Evolutionary conservation across 2,888 invertebrate genomes (phyloP), one percentile per base, ranked within the genome.

Genomic region (Neria commutata): DNA sequence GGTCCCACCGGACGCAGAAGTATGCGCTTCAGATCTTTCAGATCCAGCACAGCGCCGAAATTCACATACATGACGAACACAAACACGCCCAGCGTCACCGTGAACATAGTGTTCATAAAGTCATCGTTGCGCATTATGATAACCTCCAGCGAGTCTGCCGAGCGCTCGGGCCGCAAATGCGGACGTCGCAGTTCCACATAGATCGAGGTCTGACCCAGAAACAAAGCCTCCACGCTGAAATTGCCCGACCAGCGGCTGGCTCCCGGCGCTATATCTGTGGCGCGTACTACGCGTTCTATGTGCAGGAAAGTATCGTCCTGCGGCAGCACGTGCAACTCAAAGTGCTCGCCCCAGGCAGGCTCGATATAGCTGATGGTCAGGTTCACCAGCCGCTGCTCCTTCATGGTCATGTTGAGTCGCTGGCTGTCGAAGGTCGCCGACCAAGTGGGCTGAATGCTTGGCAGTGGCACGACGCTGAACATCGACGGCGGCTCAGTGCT

Each of bases 31-130:
- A 94, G 85, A 0, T 88, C 86, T 1, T 84, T 81, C 87, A 91
- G 88, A 74, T 93, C 89, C 79, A 94, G 84, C 0, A 92, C 92
- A 76, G 92, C 92, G 1, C 94, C 94, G 83, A 94, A 93, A 84
- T 94, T 94, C 60, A 94, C 88, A 76, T 92, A 93, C 69, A 93
- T 88, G 26, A 94, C 82, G 1, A 90, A 88, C 11, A 91, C 88
- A 63, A 94, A 85, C 33, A 86, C 82, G 2, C 88, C 89, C 11
- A 94, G 90, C 67, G 89, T 89, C 47, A 83, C 84, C 0, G 87
- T 87, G 75, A 93, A 94, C 14, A 90, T 79, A 2, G 80, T 84
- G 80, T 92, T 91, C 48, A 91, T 86, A 26, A 86, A 68, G 45
- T 89, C 82, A 63, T 86, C 81, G 45, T 85, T 84, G 19, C 90